phyloP scores from a whole-genome alignment of 2,888 invertebrate genomes.

The Drosophila ezoana region DNA sequence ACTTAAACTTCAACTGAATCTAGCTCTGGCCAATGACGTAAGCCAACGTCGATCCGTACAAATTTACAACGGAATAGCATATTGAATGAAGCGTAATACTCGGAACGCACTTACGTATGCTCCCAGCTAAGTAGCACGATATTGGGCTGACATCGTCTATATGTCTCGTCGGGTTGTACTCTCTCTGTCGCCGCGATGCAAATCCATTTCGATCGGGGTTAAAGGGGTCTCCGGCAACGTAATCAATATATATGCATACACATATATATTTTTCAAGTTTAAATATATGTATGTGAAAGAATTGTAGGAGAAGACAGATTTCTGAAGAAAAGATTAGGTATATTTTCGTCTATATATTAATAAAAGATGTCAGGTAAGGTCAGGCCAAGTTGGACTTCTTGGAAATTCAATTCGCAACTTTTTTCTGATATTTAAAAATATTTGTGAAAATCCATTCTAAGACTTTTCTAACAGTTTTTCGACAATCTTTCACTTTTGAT shows the following conservation, averaged over 20 bases:
- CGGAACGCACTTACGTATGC: constrained; percentile 12
- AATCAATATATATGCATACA: constrained; percentile 12
- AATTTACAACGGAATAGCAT: constrained; percentile 44
- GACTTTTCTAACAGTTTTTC: too few relatives aligned
- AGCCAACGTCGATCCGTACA: constrained; percentile 10
- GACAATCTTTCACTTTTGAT: too few relatives aligned
- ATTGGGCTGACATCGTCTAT: constrained; percentile 11
- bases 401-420: too few relatives aligned
- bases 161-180: constrained; percentile 4
- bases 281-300: not conserved
- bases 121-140: not conserved
- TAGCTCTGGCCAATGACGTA: constrained; percentile 16
- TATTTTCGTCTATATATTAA: too few relatives aligned
- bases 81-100: constrained; percentile 21
- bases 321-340: too few relatives aligned
- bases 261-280: constrained; percentile 9
- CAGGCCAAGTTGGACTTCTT: too few relatives aligned
- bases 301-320: too few relatives aligned
- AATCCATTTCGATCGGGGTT: constrained; percentile 28
- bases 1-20: not conserved
- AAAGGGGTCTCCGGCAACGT: constrained; percentile 27
- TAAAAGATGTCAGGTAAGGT: too few relatives aligned
- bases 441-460: too few relatives aligned
- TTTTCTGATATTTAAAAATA: too few relatives aligned
- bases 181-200: constrained; percentile 17